These are phyloP conservation scores for Ochotona princeps DNA, from an alignment of 2,113 vertebrate species.

Conservation along the genomic window DNA sequence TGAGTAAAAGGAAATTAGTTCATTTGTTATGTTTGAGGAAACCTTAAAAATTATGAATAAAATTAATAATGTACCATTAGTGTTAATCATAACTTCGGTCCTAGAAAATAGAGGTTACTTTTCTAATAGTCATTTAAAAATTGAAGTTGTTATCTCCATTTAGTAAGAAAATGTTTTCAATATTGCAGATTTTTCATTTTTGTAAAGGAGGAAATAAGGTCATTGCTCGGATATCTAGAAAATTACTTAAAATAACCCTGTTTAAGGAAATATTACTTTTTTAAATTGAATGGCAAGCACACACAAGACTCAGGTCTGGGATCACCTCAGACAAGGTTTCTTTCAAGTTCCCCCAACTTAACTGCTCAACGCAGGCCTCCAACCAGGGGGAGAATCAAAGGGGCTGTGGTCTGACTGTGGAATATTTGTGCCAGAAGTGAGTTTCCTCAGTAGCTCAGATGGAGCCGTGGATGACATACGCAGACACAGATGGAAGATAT, in stretches of 20 bases:
- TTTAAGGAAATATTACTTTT: slow-evolving; percentile 18
- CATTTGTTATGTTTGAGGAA: not conserved
- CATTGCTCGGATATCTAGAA: not conserved
- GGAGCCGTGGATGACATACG: too few relatives aligned
- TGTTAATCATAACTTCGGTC: not conserved
- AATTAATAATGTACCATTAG: not conserved
- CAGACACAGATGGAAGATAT: too few relatives aligned
- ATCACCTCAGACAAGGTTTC: too few relatives aligned
- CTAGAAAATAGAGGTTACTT: not conserved
- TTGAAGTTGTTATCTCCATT: not conserved
- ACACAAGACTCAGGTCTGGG: too few relatives aligned
- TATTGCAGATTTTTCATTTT: not conserved
- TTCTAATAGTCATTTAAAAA: not conserved
- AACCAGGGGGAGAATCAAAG: too few relatives aligned
- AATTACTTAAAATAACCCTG: not conserved
- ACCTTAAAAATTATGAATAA: slow-evolving; percentile 17
- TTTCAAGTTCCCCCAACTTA: too few relatives aligned
- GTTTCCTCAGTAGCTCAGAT: too few relatives aligned
- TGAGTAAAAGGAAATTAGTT: slow-evolving; percentile 16
- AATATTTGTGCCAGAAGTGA: too few relatives aligned
- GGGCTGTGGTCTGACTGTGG: too few relatives aligned
- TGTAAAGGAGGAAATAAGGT: not conserved
- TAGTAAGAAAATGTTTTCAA: not conserved
- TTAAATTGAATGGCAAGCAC: not conserved
- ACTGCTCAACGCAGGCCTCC: too few relatives aligned